These are phyloP conservation scores for Drosophila eugracilis DNA, from an alignment of 1,140 invertebrate species.

Conservation along the genomic window DNA sequence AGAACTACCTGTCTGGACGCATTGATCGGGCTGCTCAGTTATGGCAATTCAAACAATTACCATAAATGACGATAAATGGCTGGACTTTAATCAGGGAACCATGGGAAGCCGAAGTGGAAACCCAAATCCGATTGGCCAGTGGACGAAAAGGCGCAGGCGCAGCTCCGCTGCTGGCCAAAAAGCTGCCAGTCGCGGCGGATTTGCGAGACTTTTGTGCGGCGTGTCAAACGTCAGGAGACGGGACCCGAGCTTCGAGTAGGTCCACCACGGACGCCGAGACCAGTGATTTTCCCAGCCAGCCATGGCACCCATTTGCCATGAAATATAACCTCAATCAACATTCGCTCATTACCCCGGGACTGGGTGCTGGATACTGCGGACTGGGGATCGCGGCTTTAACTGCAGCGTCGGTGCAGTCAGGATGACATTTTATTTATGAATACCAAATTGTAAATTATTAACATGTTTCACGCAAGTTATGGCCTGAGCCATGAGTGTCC, in stretches of 20 bases:
- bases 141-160: slow-evolving; percentile 42
- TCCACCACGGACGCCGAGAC: not conserved
- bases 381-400: slow-evolving; percentile 4
- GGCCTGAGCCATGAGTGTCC: slow-evolving; percentile 65
- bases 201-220: slow-evolving; percentile 49
- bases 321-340: slow-evolving; percentile 83
- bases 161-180: slow-evolving; percentile 19
- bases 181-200: slow-evolving; percentile 40
- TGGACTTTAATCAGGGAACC: slow-evolving; percentile 63
- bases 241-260: slow-evolving; percentile 46
- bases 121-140: slow-evolving; percentile 23
- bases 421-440: slow-evolving; percentile 84
- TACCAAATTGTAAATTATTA: slow-evolving; percentile 84
- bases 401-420: slow-evolving; percentile 62
- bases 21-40: slow-evolving; percentile 41
- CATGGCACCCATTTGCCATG: slow-evolving; percentile 77
- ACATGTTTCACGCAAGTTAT: slow-evolving; percentile 83
- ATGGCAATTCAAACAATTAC: slow-evolving; percentile 67
- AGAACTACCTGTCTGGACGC: slow-evolving; percentile 23
- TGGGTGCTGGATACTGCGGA: slow-evolving; percentile 1
- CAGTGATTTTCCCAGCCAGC: slow-evolving; percentile 54
- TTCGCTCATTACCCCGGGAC: slow-evolving; percentile 72
- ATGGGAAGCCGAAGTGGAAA: slow-evolving; percentile 15
- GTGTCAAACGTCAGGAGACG: slow-evolving; percentile 70
- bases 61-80: slow-evolving; percentile 74